Base-by-base conservation (phyloP, 2,888 invertebrate species). In the Emmelina monodactyla region DNA sequence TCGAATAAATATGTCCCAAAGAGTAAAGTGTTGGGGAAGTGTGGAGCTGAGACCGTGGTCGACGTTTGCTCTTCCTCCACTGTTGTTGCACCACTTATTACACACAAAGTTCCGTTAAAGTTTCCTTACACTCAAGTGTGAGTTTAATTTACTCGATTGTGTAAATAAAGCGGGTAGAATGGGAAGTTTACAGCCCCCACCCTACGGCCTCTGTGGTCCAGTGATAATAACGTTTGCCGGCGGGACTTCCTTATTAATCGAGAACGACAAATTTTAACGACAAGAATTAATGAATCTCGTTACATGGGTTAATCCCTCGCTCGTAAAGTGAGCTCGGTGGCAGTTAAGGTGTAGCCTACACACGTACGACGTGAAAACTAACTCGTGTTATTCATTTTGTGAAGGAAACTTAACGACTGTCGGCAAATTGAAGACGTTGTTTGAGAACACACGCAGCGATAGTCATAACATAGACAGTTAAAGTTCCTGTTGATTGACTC, bases 181-280 rank as follows among this genome's bases (percentile, higher is more conserved):
- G 71, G 66, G 67, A 78, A 78, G 78, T 76, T 78, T 66, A 62
- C 61, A 57, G 49, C 53, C 50, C 55, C 62, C 62, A 59, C 65
- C 55, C n/a, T 59, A 58, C 56, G 55, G 54, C 56, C 58, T 58
- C 63, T 68, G 75, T 68, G 76, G 78, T 72, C 71, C 61, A 65
- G 63, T 67, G 76, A 73, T 75, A 79, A 79, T 79, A 79, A 79
- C 75, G 71, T 71, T 60, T 58, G 64, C 64, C 58, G 62, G 60
- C 59, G 66, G 66, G 72, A 65, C 72, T 69, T 76, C 76, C 78
- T 81, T 81, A 81, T 81, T 81, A 81, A 81, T 81, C 76, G 81
- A 75, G 78, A 76, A 80, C 81, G 79, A 81, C 81, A 80, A 81
- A 81, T 81, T 81, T 81, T 81, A 81, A 81, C 81, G 81, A 81